Evolutionary conservation across 2,113 vertebrate genomes (phyloP).

Genomic region (Chauna torquata): DNA sequence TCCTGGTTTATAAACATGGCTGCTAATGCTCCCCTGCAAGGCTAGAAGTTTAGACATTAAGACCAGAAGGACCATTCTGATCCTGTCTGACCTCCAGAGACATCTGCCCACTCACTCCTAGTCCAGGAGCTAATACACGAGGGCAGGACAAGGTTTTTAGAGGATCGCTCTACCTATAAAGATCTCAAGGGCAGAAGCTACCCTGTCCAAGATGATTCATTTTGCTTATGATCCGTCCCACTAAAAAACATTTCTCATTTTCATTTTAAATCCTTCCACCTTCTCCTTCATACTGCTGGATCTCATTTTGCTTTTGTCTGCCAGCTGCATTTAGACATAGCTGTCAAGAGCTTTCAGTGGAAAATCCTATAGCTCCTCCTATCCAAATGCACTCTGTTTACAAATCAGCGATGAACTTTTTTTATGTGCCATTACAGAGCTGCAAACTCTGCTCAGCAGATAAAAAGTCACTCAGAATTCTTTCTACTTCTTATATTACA

Average conservation of each 20-base stretch:
- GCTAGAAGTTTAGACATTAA: neutral
- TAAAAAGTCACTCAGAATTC: slow-evolving; percentile 31
- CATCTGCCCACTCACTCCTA: neutral
- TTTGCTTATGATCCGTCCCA: neutral
- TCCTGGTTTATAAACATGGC: neutral
- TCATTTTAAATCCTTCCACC: neutral
- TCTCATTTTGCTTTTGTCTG: slow-evolving; percentile 16
- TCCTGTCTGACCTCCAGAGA: neutral
- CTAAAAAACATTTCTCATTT: neutral
- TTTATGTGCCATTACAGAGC: neutral
- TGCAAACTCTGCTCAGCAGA: neutral
- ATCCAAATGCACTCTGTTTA: slow-evolving; percentile 6
- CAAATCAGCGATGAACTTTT: slow-evolving; percentile 2
- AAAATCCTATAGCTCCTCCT: slow-evolving; percentile 22
- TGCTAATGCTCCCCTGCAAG: neutral
- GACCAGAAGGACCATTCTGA: neutral
- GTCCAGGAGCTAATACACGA: neutral
- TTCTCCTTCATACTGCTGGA: neutral
- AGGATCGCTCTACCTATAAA: neutral
- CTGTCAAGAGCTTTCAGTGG: slow-evolving; percentile 36
- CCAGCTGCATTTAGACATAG: neutral
- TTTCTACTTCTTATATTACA: neutral
- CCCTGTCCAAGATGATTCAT: accelerated
- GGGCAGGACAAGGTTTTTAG: neutral
- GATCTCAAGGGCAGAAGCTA: neutral